Base-by-base conservation (phyloP, 1,140 invertebrate species). In the Helicoverpa zea region DNA sequence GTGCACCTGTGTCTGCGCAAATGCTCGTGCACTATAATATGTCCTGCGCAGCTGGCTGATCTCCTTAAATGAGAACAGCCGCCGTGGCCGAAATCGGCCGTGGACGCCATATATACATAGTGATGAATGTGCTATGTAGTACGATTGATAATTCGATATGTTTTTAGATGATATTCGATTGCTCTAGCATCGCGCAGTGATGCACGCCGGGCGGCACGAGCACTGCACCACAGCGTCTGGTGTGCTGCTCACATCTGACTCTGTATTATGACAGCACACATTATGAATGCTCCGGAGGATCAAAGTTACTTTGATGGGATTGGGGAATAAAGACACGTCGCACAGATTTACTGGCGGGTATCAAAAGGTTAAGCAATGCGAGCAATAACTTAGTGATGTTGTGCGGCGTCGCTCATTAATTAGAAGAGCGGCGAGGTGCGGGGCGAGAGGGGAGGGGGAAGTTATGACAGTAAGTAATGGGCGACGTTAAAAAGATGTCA, bases 381-480 rank as follows among this genome's bases (percentile, higher is more conserved):
- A 49, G 73, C n/a, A 63, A 76, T 76, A 61, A 76, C 58, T 76
- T 76, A 76, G 18, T 49, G 49, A 54, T 72, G 73, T 76, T 63
- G 73, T 16, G 29, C 10, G 5, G 35, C 18, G 58, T 9, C 13
- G 73, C 73, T 76, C 73, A 76, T 76, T 76, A 76, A 76, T 76
- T 76, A 76, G 56, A 4, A 79, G 54, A 58, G 70, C 13, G 74
- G 54, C 56, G 63, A n/a, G 61, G 13, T 49, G 35, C 43, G 29
- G 54, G 35, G 18, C 14, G 56, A 18, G 56, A 16, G 18, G 56
- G 13, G 52, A 3, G 56, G 9, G 56, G 23, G 30, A 51, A 56
- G 80, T 84, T 84, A 83, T 84, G 83, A 83, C 81, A 66, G 23
- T 85, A 80, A 85, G 79, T 85, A 85, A 85, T 79, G 81, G 59